Base-by-base conservation (phyloP, 37 sponge, comb jelly and placozoan genomes). In the Ianthella basta region DNA sequence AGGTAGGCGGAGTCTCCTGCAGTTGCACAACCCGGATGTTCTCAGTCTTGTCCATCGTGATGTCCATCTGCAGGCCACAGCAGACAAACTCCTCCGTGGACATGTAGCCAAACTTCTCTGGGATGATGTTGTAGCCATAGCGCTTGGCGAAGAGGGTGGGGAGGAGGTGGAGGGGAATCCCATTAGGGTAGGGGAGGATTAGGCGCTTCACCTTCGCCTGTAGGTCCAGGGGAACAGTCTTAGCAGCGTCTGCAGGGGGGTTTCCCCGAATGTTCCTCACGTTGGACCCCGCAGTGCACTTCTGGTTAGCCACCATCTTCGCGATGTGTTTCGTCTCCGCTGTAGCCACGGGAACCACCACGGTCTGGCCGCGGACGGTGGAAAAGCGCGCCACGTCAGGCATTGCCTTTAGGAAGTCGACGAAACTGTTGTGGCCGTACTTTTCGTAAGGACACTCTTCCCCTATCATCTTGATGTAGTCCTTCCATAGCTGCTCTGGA, bases 131-230 rank as follows among this genome's bases (percentile, higher is more conserved):
- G 54, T 40, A 75, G n/a, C 78, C 78, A 23, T 75, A 75, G 44
- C 37, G 37, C 78, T 41, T 37, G 44, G 78, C 44, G 72, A 85
- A 92, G 29, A 67, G 32, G 30, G 14, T 21, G 1, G 68, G 56
- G 56, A 92, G 86, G 0, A 57, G 39, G 23, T 15, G 23, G 1
- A 92, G 63, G 0, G 84, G 72, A 19, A 92, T 57, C 16, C 92
- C 92, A 12, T 74, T 40, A 2, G 83, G 86, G 33, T 79, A 15
- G 0, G 37, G 32, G 27, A 39, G 20, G 37, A 92, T 61, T 4
- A 86, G 20, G 0, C 65, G 44, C 53, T 75, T 75, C 53, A 75
- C 16, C 53, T 50, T 75, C 12, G 38, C 78, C 78, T 75, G 78
- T 50, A 75, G 53, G 53, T 75, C 78, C 21, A 75, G 53, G 16